These are phyloP conservation scores for Paedocypris micromegethes DNA, from an alignment of 2,797 vertebrate species.

Conservation along the genomic window DNA sequence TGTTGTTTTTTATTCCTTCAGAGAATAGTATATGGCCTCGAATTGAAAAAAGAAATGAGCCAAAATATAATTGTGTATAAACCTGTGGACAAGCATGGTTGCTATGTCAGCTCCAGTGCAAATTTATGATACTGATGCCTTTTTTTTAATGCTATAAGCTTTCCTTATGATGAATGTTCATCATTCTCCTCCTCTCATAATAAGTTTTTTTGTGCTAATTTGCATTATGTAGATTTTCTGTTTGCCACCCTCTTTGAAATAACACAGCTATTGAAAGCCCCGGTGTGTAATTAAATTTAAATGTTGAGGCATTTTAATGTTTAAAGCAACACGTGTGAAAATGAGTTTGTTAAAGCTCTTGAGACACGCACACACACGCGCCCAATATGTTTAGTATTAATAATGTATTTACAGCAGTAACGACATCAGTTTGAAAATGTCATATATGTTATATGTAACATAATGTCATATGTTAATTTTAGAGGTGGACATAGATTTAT, in stretches of 20 bases:
- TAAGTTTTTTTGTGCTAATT: slow-evolving; percentile 1
- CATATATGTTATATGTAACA: too few relatives aligned
- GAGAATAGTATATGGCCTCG: background rate
- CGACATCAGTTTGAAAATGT: too few relatives aligned
- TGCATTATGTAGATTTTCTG: slow-evolving; percentile 10
- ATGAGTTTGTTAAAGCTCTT: background rate
- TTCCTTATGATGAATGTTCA: slow-evolving; percentile 14
- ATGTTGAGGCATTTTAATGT: slow-evolving; percentile 11
- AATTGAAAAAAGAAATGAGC: slow-evolving; percentile 21
- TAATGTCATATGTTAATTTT: too few relatives aligned
- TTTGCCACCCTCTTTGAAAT: background rate
- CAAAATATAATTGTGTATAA: background rate
- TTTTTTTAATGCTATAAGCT: slow-evolving; percentile 5
- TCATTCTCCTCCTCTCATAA: background rate
- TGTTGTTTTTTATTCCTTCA: slow-evolving; percentile 14
- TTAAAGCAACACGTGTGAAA: background rate
- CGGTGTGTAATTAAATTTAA: slow-evolving; percentile 28
- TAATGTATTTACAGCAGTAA: too few relatives aligned
- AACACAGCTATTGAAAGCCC: slow-evolving; percentile 10
- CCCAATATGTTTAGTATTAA: too few relatives aligned
- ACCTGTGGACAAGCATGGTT: too few relatives aligned
- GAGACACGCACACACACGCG: too few relatives aligned
- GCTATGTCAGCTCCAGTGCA: slow-evolving; percentile 3
- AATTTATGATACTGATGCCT: slow-evolving; percentile 7
- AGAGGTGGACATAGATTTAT: too few relatives aligned